These are phyloP conservation scores for Aulostomus chinensis DNA, from an alignment of 2,797 vertebrate genomes.

Conservation along the genomic window DNA sequence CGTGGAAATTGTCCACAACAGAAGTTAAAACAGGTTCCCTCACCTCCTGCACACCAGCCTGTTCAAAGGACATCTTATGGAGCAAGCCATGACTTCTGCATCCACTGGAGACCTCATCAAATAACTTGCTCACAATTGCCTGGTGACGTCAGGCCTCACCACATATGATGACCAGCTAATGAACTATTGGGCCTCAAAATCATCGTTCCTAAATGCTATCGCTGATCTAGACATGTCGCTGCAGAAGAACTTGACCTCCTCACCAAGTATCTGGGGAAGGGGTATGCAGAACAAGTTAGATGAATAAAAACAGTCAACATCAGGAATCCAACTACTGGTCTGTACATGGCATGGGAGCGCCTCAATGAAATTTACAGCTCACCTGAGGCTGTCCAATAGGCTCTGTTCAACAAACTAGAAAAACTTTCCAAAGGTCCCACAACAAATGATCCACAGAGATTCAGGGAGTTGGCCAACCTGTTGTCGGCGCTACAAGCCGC, in stretches of 20 bases:
- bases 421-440: too few relatives aligned
- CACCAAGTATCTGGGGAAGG: neutral
- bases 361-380: too few relatives aligned
- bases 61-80: neutral
- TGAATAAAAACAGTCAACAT: constrained; percentile 23
- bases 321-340: neutral
- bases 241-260: neutral
- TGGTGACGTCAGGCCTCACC: neutral
- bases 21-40: too few relatives aligned
- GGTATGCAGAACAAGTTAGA: constrained; percentile 12
- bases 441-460: too few relatives aligned
- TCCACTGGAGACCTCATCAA: neutral
- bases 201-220: neutral
- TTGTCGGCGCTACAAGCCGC: too few relatives aligned
- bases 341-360: too few relatives aligned
- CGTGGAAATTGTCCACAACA: neutral
- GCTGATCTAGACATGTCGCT: neutral
- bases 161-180: constrained; percentile 2
- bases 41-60: neutral
- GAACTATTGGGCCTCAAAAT: neutral
- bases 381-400: too few relatives aligned
- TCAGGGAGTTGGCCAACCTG: too few relatives aligned
- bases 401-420: too few relatives aligned
- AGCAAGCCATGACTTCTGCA: neutral
- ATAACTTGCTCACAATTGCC: neutral